Evolutionary conservation across 2,888 invertebrate species (phyloP), one percentile per base, ranked within the genome.

Genomic region (Phyto melanocephala): DNA sequence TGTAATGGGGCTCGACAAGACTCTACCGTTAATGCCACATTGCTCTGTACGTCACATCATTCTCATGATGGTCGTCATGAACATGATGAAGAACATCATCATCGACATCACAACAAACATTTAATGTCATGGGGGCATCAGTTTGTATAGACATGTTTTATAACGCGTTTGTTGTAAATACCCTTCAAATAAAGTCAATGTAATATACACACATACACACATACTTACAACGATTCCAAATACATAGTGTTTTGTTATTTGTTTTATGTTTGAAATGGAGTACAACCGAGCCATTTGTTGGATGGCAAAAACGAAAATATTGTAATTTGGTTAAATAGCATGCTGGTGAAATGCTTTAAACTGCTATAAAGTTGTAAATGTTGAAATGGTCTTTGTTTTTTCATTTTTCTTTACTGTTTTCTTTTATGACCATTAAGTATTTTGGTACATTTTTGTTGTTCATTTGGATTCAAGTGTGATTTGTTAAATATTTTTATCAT

Each of bases 1-100:
- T 87, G 88, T 88, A 86, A 71, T 62, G 71, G 71, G 52, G 70
- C 52, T 86, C 81, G 54, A 77, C 62, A 77, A 52, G 40, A 68
- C 13, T 24, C 40, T 17, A 56, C 6, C 20, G 33, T 10, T 56
- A 56, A 28, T 33, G 63, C 24, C 52, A 52, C 7, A 37, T 13
- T 63, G 17, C 45, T 67, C 47, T 65, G 42, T 40, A 42, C 60
- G 28, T 80, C 79, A 58, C 72, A 74, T 72, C 63, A 17, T 83
- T 77, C 65, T 76, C 58, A 78, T 65, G 33, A 37, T 68, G 40
- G 28, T 20, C 72, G 33, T 79, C 35, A 68, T 63, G 54, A 63
- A n/a, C 45, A 47, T 24, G 37, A 70, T 47, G 33, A 78, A 63
- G 81, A 71, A 42, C 76, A 56, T 81, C 78, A 63, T 33, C 68